Evolutionary conservation across 2,113 vertebrate genomes (phyloP), one percentile per base, ranked within the genome.

Genomic region (Pachyramphus minor): DNA sequence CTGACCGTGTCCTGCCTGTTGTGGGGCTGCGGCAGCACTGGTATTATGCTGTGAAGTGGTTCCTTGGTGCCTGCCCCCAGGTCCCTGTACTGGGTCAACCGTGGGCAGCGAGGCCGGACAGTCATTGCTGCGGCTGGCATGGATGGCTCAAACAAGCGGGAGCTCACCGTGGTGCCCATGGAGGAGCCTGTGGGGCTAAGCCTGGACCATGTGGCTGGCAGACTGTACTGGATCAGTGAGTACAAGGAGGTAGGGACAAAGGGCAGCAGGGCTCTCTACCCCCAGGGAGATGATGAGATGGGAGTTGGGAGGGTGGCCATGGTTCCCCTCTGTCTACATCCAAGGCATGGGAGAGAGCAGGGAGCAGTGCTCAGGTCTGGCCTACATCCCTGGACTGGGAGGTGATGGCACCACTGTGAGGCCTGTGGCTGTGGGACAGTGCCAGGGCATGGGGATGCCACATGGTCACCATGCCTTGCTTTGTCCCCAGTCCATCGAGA

Each of bases 211-310:
- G 96, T 98, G 52, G 97, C 98, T 39, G 94, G 96, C 71, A 98
- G 98, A 50, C 97, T 99, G 4, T 99, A 98, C 96, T 99, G 99
- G 99, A 98, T 99, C 96, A 99, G 98, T 67, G 96, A 97, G 83
- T 98, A 98, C 72, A 99, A 99, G 95, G 96, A 98, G 98, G 99
- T 99, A 95, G 55, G 47, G 64, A 41, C 24, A 20, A 49, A 18
- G 18, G 15, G 28, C 14, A 60, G 67, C 30, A 58, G 41, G 28
- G 23, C 30, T 79, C 35, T 82, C 15, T 33, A 11, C 2, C 12
- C 6, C 3, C 47, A 33, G 33, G 35, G 15, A 59, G 33, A 24
- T 4, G 3, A 25, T 77, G 59, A 49, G 27, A 14, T 47, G 52
- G 45, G 37, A 66, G 25, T 8, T 47, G 76, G 20, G 39, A 71